Evolutionary conservation across 1,140 invertebrate species (phyloP).

Genomic region (Drosophila burlai): DNA sequence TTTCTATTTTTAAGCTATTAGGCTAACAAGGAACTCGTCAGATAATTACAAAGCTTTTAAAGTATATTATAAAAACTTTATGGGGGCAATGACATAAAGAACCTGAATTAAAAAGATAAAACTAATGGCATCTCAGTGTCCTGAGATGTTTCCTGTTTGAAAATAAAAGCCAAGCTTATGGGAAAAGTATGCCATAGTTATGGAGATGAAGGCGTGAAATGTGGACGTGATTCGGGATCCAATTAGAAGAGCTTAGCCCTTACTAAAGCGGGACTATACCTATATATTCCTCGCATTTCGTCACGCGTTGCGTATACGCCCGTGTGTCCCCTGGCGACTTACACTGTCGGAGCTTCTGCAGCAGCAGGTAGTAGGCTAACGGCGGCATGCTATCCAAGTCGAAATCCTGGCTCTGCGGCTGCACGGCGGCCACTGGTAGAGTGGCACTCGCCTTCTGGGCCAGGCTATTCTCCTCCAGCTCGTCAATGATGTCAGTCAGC

Average conservation of each 20-base stretch:
- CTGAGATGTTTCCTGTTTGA: not conserved
- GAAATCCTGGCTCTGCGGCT: conserved; percentile 64
- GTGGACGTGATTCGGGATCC: conserved; percentile 45
- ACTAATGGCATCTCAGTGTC: conserved; percentile 6
- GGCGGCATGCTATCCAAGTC: conserved; percentile 82
- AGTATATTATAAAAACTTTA: not conserved
- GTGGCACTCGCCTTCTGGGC: conserved; percentile 55
- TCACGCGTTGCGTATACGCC: conserved; percentile 54
- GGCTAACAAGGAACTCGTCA: not conserved
- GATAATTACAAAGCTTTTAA: not conserved
- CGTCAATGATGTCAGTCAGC: conserved; percentile 78
- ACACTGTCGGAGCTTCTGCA: conserved; percentile 78
- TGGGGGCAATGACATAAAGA: not conserved
- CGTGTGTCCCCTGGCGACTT: conserved; percentile 42
- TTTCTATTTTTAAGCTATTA: not conserved
- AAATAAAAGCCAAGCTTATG: conserved; percentile 29
- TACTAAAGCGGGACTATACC: not conserved
- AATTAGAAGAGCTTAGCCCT: conserved; percentile 20
- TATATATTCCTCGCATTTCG: conserved; percentile 14
- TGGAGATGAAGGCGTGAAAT: conserved; percentile 37
- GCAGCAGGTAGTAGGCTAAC: conserved; percentile 73
- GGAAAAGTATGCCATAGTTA: conserved; percentile 13
- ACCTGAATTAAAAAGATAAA: conserved; percentile 10
- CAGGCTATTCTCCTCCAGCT: conserved; percentile 75
- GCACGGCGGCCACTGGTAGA: conserved; percentile 20